Conservation (phyloP, 2,113 vertebrate species). For the Misgurnus anguillicaudatus region DNA sequence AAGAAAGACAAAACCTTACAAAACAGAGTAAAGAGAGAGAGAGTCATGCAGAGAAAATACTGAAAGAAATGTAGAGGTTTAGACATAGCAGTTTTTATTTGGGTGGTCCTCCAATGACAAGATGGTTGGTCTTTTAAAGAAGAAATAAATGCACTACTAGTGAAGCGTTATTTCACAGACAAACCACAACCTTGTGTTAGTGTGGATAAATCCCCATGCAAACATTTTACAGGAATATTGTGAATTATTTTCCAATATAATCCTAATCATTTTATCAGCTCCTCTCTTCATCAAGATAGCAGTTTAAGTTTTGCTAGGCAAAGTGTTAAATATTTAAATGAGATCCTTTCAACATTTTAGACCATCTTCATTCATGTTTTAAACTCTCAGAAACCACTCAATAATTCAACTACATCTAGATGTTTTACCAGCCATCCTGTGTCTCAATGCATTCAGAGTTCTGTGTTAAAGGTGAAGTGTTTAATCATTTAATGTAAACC, state of each 20-base stretch:
- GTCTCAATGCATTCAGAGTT: not conserved
- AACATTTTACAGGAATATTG: not conserved
- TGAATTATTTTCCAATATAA: conserved; percentile 22
- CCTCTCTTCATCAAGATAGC: not conserved
- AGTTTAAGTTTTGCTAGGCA: not conserved
- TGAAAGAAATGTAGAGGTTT: not conserved
- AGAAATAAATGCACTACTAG: not conserved
- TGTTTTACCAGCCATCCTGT: not conserved
- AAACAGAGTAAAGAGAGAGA: not conserved
- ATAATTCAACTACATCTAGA: not conserved
- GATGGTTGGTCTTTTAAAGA: not conserved
- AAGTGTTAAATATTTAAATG: not conserved
- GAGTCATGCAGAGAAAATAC: too few relatives aligned
- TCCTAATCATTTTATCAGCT: conserved; percentile 17
- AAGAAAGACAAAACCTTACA: not conserved
- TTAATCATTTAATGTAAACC: not conserved
- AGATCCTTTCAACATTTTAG: not conserved
- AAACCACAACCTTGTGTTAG: not conserved
- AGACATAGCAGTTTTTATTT: too few relatives aligned
- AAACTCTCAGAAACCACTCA: not conserved
- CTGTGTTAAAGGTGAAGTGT: not conserved
- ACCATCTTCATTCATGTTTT: not conserved
- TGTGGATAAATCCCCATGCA: not conserved
- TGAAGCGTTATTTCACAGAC: not conserved
- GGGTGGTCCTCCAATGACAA: too few relatives aligned